phyloP scores from a whole-genome alignment of 2,888 invertebrate genomes.

The Xestia xanthographa region DNA sequence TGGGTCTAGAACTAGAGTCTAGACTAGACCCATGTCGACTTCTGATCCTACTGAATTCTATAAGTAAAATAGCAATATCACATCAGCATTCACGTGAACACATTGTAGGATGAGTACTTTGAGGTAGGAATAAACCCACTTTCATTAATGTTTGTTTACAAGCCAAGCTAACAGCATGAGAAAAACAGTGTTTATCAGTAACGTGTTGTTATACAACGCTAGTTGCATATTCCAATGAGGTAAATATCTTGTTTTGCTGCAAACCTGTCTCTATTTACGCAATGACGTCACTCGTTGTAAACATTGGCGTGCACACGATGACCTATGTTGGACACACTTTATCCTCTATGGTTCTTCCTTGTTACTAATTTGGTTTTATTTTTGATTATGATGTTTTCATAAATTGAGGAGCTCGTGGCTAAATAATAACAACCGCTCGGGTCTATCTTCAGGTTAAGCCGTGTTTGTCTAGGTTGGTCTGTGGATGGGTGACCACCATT shows the following conservation, averaged over 20 bases:
- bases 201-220: conserved; percentile 39
- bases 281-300: conserved; percentile 47
- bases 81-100: not conserved
- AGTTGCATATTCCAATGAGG: conserved; percentile 45
- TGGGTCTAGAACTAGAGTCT: no score
- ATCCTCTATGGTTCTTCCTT: conserved; percentile 19
- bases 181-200: conserved; percentile 44
- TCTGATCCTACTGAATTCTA: not conserved
- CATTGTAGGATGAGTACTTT: not conserved
- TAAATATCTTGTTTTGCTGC: conserved; percentile 52
- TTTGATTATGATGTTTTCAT: not conserved
- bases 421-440: no score
- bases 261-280: conserved; percentile 47
- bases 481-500: no score
- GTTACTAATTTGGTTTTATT: not conserved
- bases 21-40: not conserved
- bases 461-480: no score
- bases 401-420: no score
- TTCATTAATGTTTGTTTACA: conserved; percentile 32
- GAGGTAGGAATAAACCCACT: not conserved
- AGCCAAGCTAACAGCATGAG: not conserved
- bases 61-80: not conserved
- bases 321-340: conserved; percentile 17
- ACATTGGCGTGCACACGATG: conserved; percentile 14
- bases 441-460: no score